Evolutionary conservation across 2,888 invertebrate genomes (phyloP).

Genomic region (Cerceris rybyensis): DNA sequence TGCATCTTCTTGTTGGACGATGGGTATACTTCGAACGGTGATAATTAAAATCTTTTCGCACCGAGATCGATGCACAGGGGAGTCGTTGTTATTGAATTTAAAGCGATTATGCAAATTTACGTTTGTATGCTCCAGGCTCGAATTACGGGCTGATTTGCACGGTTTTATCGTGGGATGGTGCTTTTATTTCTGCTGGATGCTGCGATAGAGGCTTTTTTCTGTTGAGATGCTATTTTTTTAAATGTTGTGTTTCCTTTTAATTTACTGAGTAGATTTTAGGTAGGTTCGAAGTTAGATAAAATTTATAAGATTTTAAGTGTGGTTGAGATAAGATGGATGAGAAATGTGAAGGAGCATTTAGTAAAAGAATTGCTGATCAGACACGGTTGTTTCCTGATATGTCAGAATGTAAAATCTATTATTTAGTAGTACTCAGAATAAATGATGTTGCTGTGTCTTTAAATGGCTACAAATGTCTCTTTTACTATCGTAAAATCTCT

Average conservation of each 20-base stretch:
- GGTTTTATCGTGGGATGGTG: neutral
- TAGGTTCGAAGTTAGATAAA: too few species aligned
- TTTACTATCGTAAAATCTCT: neutral
- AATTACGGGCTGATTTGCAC: neutral
- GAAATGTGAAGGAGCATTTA: too few species aligned
- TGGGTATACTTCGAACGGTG: constrained; percentile 24
- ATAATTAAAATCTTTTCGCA: constrained; percentile 49
- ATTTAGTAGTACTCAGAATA: too few species aligned
- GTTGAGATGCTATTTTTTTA: neutral
- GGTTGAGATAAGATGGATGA: too few species aligned
- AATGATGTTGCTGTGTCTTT: neutral
- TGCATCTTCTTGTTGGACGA: constrained; percentile 8
- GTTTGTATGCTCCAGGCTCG: neutral
- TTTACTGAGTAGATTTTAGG: too few species aligned
- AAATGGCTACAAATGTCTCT: neutral
- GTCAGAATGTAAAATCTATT: too few species aligned
- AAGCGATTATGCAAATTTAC: neutral
- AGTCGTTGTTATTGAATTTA: constrained; percentile 43
- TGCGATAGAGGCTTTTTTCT: too few species aligned
- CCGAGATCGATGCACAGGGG: constrained; percentile 6
- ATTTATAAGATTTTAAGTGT: too few species aligned
- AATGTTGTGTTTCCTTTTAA: neutral
- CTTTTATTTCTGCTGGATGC: too few species aligned
- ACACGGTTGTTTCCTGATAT: too few species aligned
- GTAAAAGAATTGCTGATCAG: too few species aligned